Conservation (phyloP, 1,140 invertebrate genomes). For the Eueides isabella region DNA sequence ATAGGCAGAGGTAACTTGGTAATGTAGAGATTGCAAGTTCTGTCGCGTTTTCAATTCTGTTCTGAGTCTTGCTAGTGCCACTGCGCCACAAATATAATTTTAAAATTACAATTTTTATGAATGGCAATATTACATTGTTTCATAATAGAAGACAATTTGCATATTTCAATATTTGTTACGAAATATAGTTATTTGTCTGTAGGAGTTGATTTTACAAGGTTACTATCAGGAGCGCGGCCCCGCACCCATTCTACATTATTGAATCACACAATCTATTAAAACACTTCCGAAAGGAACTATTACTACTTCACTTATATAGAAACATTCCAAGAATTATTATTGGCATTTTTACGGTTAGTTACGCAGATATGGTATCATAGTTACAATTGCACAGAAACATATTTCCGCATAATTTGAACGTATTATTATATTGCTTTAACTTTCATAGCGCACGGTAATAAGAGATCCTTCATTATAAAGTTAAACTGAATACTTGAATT, state of each 20-base stretch:
- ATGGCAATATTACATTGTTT: not conserved
- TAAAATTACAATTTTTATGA: not conserved
- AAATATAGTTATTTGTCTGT: constrained; percentile 54
- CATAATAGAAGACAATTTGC: constrained; percentile 23
- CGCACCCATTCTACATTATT: constrained; percentile 32
- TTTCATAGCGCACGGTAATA: too few relatives aligned
- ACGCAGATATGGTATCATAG: constrained; percentile 33
- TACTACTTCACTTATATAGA: constrained; percentile 16
- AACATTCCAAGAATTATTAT: constrained; percentile 31
- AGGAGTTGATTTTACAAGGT: constrained; percentile 60
- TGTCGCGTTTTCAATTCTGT: too few relatives aligned
- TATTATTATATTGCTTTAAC: too few relatives aligned
- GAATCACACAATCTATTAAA: constrained; percentile 20
- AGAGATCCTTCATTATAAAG: too few relatives aligned
- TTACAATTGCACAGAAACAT: not conserved
- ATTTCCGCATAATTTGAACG: not conserved
- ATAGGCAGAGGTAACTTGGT: too few relatives aligned
- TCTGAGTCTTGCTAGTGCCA: too few relatives aligned
- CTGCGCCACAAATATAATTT: too few relatives aligned
- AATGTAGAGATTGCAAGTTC: too few relatives aligned
- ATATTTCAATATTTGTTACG: constrained; percentile 59
- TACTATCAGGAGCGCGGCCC: constrained; percentile 49
- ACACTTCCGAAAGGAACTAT: constrained; percentile 46
- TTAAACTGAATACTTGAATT: too few relatives aligned
- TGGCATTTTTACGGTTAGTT: constrained; percentile 27